Evolutionary conservation across 1,140 invertebrate species (phyloP).

Genomic region (Drosophila mauritiana): DNA sequence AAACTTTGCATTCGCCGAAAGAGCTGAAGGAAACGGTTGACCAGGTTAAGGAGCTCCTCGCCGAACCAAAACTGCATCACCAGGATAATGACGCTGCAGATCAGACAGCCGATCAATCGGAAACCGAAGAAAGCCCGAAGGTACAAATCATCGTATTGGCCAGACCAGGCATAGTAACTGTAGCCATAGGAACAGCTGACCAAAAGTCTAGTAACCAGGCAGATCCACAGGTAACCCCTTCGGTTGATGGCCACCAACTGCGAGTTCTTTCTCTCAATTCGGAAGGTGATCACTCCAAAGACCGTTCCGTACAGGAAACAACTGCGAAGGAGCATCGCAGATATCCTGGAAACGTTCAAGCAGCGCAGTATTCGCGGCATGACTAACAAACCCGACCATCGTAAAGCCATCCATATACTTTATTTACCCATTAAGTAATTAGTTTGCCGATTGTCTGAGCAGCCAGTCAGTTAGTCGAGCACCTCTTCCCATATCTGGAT

Average conservation of each 20-base stretch:
- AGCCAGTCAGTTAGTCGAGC: background rate
- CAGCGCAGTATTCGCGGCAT: conserved; percentile 10
- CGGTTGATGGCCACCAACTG: conserved; percentile 17
- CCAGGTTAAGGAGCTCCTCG: conserved; percentile 7
- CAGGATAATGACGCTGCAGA: conserved; percentile 38
- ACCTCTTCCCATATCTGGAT: conserved; percentile 14
- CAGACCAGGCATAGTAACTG: conserved; percentile 3
- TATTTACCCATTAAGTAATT: conserved; percentile 28
- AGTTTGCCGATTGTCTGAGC: conserved; percentile 15
- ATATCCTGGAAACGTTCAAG: conserved; percentile 20
- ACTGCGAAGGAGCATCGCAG: conserved; percentile 11
- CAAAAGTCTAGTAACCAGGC: conserved; percentile 13
- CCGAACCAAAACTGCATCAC: conserved; percentile 39
- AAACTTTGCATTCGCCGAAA: conserved; percentile 19
- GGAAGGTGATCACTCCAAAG: conserved; percentile 19
- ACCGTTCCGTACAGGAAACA: conserved; percentile 11
- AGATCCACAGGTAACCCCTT: conserved; percentile 28
- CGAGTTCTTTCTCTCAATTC: background rate
- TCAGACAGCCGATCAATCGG: conserved; percentile 9
- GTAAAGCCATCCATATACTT: background rate
- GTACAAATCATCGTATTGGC: conserved; percentile 3
- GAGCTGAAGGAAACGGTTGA: conserved; percentile 45
- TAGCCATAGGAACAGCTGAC: conserved; percentile 3
- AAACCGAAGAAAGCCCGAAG: background rate
- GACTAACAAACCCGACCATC: conserved; percentile 2